Percentiles rank a stretch among this genome's conserved stretches.
Conservation (phyloP, 2,797 vertebrate genomes). For the Danio tinwini region DNA sequence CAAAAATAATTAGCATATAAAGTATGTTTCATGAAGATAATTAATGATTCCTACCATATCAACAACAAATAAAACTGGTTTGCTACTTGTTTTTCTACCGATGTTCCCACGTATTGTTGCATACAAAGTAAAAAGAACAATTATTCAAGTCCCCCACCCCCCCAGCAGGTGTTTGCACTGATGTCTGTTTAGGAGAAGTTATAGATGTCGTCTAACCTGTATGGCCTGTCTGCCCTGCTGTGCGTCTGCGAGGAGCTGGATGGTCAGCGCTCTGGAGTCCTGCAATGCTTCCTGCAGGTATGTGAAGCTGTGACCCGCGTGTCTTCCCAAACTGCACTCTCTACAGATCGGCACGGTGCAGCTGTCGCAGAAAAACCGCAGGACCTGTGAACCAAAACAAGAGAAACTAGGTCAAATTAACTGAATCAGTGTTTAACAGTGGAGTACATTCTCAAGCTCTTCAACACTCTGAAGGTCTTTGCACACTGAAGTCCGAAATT, state of each 20-base stretch:
- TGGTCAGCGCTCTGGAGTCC: conserved; percentile 92
- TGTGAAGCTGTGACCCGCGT: conserved; percentile 86
- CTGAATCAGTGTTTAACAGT: not conserved
- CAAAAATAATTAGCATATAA: too few species aligned
- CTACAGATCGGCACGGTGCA: conserved; percentile 96
- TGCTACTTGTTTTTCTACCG: too few species aligned
- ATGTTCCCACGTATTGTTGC: too few species aligned
- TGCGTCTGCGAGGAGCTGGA: conserved; percentile 94
- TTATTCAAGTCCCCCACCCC: not conserved
- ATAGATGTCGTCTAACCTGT: conserved; percentile 80
- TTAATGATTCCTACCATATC: too few species aligned
- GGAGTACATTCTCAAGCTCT: not conserved
- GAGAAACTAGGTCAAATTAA: conserved; percentile 19
- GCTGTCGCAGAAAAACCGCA: conserved; percentile 96
- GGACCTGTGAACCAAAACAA: conserved; percentile 77
- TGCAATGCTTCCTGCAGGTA: conserved; percentile 96
- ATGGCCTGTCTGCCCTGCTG: conserved; percentile 97
- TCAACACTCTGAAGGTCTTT: not conserved
- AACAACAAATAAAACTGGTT: too few species aligned
- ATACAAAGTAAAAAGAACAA: not conserved
- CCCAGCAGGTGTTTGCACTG: not conserved
- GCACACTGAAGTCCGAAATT: too few species aligned
- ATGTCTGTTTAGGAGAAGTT: not conserved
- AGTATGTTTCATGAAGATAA: too few species aligned
- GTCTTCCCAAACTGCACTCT: conserved; percentile 92